These are phyloP conservation scores for Julus scanicus DNA, from an alignment of 2,888 invertebrate species.

Conservation along the genomic window DNA sequence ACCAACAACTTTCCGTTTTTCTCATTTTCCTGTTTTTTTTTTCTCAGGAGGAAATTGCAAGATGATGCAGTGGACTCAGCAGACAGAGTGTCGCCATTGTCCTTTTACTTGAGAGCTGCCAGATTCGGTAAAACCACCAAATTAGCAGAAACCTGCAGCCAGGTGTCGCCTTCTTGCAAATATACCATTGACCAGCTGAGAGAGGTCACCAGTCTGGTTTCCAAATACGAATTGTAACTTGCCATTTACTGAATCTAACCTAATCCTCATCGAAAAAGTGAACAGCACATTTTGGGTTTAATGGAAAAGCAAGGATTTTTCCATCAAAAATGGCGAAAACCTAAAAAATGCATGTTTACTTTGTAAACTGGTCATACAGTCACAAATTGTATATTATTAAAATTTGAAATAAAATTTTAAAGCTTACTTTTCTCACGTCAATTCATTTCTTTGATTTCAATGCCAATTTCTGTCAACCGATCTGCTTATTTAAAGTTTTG, in stretches of 20 bases:
- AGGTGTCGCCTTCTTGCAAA: slow-evolving; percentile 50
- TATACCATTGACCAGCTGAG: slow-evolving; percentile 47
- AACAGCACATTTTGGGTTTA: not conserved
- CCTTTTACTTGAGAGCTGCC: slow-evolving; percentile 50
- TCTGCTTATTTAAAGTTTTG: too few relatives aligned
- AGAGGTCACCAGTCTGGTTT: slow-evolving; percentile 22
- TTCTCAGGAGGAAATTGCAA: slow-evolving; percentile 45
- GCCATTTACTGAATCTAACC: not conserved
- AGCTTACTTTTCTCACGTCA: not conserved
- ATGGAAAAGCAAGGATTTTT: not conserved
- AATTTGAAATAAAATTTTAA: not conserved
- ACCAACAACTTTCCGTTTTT: slow-evolving; percentile 14
- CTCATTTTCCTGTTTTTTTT: slow-evolving; percentile 7
- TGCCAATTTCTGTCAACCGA: too few relatives aligned
- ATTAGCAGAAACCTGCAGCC: slow-evolving; percentile 45
- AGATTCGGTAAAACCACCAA: slow-evolving; percentile 48
- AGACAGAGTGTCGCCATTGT: slow-evolving; percentile 49
- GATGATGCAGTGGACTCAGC: not conserved
- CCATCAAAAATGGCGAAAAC: not conserved
- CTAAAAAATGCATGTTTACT: not conserved
- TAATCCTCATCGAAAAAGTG: not conserved
- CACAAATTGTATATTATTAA: not conserved
- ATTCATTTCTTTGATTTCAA: too few relatives aligned
- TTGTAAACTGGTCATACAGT: not conserved
- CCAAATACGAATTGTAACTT: slow-evolving; percentile 50